Evolutionary conservation across 2,888 invertebrate genomes (phyloP), one percentile per base, ranked within the genome.

Genomic region (Ypsolopha sequella): DNA sequence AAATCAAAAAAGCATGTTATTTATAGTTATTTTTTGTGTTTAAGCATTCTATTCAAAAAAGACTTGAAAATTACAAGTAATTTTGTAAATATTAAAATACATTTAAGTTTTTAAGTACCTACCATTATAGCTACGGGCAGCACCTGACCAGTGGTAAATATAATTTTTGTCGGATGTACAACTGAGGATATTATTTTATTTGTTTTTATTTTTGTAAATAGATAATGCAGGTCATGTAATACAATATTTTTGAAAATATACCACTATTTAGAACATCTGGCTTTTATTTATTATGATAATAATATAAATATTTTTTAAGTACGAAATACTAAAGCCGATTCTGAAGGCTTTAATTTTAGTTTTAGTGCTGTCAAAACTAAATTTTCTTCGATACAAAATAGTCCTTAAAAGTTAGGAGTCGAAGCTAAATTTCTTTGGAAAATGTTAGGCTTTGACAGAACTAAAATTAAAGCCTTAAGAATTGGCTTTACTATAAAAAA

Each of bases 231-330:
- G 82, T 80, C 80, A 76, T 82, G 82, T 84, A 82, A 80, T 77
- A 82, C 76, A 67, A 85, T 85, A 85, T 85, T 85, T 85, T 85
- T 85, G 80, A 84, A 84, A 85, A 85, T 85, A 85, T 84, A 85
- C 85, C 84, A 80, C 69, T 82, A 85, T 84, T 82, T 85, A 85
- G 85, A 84, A 73, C 48, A 14, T 49, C 58, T 54, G 53, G 66
- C 61, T 72, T 59, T 62, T 61, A 75, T 63, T 47, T 33, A 34
- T 43, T 36, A 34, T 11, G 4, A 34, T 7, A 6, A 14, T 3
- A 48, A 48, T 36, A 48, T 13, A 36, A 36, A n/a, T 48, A 7
- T 36, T 36, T 7, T 48, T n/a, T n/a, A n/a, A n/a, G n/a, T n/a
- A n/a, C n/a, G n/a, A n/a, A n/a, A n/a, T n/a, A n/a, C n/a, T n/a